A percentile compares a stretch with the other conserved stretches of the same genome.
These are phyloP conservation scores for Rousettus madagascariensis DNA, from an alignment of 2,797 vertebrate species.

Conservation along the genomic window DNA sequence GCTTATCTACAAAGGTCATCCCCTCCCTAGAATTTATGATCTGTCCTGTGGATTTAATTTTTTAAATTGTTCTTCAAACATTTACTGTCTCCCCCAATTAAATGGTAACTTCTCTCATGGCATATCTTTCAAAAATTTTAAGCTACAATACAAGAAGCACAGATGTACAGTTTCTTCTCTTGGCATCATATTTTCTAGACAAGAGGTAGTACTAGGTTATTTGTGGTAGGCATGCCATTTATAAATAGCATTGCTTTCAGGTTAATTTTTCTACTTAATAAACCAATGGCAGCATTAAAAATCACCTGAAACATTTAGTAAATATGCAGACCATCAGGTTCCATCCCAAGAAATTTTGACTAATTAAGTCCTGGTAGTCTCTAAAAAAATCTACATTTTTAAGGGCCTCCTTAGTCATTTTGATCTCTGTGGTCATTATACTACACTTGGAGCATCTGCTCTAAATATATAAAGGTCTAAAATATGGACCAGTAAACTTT, in stretches of 20 bases:
- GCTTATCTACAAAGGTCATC: neutral
- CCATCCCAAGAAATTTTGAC: neutral
- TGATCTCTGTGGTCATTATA: neutral
- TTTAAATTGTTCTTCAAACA: conserved; percentile 24
- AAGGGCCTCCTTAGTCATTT: neutral
- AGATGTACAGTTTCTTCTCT: neutral
- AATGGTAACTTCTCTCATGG: neutral
- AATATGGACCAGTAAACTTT: neutral
- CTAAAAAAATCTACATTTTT: neutral
- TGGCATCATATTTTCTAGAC: neutral
- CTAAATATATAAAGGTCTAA: neutral
- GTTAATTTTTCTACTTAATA: neutral
- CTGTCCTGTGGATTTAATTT: neutral
- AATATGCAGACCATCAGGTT: neutral
- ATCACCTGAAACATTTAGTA: neutral
- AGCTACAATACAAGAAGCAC: neutral
- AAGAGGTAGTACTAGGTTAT: neutral
- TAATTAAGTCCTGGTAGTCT: neutral
- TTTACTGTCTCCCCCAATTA: neutral
- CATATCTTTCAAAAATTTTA: neutral
- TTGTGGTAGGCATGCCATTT: neutral
- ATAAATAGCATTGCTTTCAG: neutral
- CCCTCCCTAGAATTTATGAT: neutral
- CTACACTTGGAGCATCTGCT: neutral
- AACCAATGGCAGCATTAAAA: neutral